phyloP scores from a whole-genome alignment of 2,888 invertebrate genomes.

The Volucella zonaria region DNA sequence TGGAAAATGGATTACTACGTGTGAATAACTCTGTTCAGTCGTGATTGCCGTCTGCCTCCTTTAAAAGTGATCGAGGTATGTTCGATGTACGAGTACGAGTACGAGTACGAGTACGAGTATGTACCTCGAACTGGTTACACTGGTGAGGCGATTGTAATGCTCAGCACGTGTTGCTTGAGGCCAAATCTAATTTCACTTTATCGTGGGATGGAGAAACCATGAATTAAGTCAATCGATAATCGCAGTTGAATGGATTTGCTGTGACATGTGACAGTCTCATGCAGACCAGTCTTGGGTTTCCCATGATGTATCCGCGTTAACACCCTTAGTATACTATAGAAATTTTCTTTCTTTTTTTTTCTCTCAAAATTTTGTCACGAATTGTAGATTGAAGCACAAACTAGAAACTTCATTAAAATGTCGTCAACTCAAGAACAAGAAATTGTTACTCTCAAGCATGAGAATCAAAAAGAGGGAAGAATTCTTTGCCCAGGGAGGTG shows the following conservation, averaged over 20 bases:
- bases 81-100: no score
- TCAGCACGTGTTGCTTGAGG: conserved; percentile 49
- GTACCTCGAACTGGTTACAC: no score
- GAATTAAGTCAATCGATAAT: conserved; percentile 42
- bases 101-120: no score
- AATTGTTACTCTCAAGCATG: no score
- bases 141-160: conserved; percentile 24
- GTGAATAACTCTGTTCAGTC: conserved; percentile 18
- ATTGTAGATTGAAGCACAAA: no score
- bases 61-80: no score
- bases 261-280: conserved; percentile 21
- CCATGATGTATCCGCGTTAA: conserved; percentile 23
- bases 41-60: neutral
- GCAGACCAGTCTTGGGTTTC: conserved; percentile 12
- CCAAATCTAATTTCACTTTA: conserved; percentile 60
- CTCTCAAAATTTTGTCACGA: no score
- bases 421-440: no score
- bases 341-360: no score
- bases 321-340: neutral
- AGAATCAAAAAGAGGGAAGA: no score
- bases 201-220: conserved; percentile 51
- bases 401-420: no score
- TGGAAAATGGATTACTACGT: conserved; percentile 36
- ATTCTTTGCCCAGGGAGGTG: no score
- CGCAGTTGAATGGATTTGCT: conserved; percentile 5